Evolutionary conservation across 2,888 invertebrate genomes (phyloP), one percentile per base, ranked within the genome.

Genomic region (Synergus japonicus): DNA sequence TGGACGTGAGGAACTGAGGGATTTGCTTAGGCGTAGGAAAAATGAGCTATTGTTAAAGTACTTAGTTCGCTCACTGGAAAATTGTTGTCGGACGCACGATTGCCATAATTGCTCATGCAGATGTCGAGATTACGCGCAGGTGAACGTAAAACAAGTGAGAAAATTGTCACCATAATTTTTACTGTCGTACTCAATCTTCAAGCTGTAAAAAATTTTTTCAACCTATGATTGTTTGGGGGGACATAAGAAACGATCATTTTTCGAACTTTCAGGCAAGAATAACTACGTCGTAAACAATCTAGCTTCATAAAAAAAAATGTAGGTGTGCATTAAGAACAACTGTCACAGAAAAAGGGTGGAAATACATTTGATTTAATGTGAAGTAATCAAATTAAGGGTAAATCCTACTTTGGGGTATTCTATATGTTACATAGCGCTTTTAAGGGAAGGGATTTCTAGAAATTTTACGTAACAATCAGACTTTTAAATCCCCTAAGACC

Each of bases 81-180:
- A 60, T 22, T 60, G 60, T 60, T 60, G 60, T 60, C 60, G 22
- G 22, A 60, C 22, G n/a, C 12, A 60, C 12, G 60, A 60, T 60
- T 18, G 60, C 10, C 22, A 22, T 60, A 60, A 60, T 60, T 60
- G 60, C 22, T 22, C 22, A 12, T 60, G 12, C 22, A 60, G 60
- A 60, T 60, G 60, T 60, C 22, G 60, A 60, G 60, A 60, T 60
- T 60, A 60, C 60, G 22, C 9, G 60, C 60, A 60, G 60, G 60
- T 60, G 22, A 5, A 60, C 60, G 22, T 60, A 29, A 60, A 60
- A 18, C 22, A 60, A 60, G 22, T 60, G 12, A 60, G 60, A 22
- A 60, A 60, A 60, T 60, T 7, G 60, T 22, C 60, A 60, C 60
- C 22, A 60, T 10, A 12, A 22, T 22, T 22, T 12, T 60, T 22